Conservation (phyloP, 2,113 vertebrate species). For the Megaceryle maxima region DNA sequence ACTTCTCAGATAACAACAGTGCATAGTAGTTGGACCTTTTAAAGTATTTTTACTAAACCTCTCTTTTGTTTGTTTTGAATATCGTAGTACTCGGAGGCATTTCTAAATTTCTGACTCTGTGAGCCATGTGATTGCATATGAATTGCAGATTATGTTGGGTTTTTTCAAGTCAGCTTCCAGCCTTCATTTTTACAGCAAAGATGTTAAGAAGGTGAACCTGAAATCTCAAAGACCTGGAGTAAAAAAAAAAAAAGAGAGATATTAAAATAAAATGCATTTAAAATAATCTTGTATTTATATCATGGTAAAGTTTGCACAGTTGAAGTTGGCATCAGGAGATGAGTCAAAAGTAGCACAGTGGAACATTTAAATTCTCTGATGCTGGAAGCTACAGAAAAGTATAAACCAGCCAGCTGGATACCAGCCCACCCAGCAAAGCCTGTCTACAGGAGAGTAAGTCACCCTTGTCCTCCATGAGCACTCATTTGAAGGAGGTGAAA, state of each 20-base stretch:
- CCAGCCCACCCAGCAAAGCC: not conserved
- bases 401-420: not conserved
- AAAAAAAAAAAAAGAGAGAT: not conserved
- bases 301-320: not conserved
- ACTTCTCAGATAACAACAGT: not conserved
- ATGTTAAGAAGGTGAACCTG: not conserved
- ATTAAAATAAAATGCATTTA: not conserved
- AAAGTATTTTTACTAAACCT: not conserved
- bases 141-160: not conserved
- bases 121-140: not conserved
- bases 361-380: not conserved
- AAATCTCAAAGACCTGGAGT: not conserved
- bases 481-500: not conserved
- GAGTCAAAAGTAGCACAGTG: not conserved
- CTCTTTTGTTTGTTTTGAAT: constrained; percentile 18
- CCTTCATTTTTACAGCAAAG: not conserved
- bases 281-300: not conserved
- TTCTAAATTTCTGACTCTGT: not conserved
- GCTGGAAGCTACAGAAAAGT: not conserved
- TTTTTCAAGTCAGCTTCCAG: not conserved
- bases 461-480: not conserved
- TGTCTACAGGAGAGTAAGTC: not conserved
- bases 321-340: not conserved
- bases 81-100: not conserved
- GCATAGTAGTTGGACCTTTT: not conserved